Conservation (phyloP, 2,797 vertebrate genomes). For the Buphagus erythrorhynchus region DNA sequence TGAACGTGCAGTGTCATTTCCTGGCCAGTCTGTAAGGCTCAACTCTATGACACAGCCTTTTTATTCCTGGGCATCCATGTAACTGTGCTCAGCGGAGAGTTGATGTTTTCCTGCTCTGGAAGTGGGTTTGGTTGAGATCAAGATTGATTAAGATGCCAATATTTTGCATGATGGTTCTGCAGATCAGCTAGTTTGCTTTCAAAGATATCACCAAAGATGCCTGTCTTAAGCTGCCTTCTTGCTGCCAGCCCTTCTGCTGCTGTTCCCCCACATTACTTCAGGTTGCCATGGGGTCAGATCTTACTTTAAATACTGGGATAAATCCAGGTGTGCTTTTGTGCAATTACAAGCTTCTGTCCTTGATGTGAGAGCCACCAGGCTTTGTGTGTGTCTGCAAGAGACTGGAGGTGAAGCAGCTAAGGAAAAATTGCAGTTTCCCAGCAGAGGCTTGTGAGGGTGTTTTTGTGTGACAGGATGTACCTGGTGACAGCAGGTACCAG, state of each 20-base stretch:
- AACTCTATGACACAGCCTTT: accelerated
- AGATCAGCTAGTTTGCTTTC: background rate
- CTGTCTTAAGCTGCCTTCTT: background rate
- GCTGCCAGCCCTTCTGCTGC: background rate
- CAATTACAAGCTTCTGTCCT: background rate
- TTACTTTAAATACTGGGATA: background rate
- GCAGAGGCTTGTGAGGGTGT: background rate
- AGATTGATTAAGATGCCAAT: background rate
- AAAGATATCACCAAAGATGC: background rate
- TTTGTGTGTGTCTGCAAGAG: background rate
- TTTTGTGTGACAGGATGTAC: background rate
- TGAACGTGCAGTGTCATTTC: background rate
- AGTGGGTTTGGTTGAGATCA: background rate
- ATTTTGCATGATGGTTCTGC: background rate
- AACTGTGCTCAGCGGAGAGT: background rate
- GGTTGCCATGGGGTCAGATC: background rate
- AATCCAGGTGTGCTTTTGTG: background rate
- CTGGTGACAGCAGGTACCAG: background rate
- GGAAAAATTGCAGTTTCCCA: background rate
- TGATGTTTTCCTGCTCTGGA: background rate
- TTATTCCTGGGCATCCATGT: background rate
- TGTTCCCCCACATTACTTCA: background rate
- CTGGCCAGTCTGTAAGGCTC: background rate
- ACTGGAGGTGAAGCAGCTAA: background rate
- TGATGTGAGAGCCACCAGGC: background rate